These are phyloP conservation scores for Todiramphus saurophagus DNA, from an alignment of 2,113 vertebrate genomes.

Conservation along the genomic window DNA sequence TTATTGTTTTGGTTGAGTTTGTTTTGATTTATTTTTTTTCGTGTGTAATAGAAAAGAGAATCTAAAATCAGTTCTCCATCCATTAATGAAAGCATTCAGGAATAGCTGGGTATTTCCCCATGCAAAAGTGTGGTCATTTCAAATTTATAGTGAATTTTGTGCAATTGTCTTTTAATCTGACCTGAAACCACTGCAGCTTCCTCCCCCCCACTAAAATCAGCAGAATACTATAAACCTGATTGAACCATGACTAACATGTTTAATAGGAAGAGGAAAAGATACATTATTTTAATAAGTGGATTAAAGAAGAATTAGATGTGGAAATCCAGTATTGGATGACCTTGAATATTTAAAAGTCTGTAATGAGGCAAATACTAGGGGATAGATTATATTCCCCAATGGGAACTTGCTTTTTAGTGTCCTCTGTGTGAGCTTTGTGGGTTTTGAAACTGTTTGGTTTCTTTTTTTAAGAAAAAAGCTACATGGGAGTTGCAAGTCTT, in stretches of 20 bases:
- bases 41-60: background rate
- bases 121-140: background rate
- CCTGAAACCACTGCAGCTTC: background rate
- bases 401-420: background rate
- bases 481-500: background rate
- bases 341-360: slow-evolving; percentile 12
- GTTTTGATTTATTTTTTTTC: background rate
- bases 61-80: background rate
- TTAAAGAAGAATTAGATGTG: slow-evolving; percentile 40
- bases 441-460: background rate
- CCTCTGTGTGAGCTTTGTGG: background rate
- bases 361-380: background rate
- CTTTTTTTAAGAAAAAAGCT: background rate
- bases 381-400: slow-evolving; percentile 27
- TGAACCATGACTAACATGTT: slow-evolving; percentile 21
- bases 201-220: background rate
- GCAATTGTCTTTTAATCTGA: background rate
- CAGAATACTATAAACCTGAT: slow-evolving; percentile 20
- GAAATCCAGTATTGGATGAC: slow-evolving; percentile 28
- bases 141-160: background rate
- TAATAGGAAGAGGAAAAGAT: background rate
- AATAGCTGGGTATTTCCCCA: background rate
- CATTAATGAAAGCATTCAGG: background rate
- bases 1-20: background rate
- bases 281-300: slow-evolving; percentile 45